These are phyloP conservation scores for Pyrgilauda ruficollis DNA, from an alignment of 2,113 vertebrate species.

Conservation along the genomic window DNA sequence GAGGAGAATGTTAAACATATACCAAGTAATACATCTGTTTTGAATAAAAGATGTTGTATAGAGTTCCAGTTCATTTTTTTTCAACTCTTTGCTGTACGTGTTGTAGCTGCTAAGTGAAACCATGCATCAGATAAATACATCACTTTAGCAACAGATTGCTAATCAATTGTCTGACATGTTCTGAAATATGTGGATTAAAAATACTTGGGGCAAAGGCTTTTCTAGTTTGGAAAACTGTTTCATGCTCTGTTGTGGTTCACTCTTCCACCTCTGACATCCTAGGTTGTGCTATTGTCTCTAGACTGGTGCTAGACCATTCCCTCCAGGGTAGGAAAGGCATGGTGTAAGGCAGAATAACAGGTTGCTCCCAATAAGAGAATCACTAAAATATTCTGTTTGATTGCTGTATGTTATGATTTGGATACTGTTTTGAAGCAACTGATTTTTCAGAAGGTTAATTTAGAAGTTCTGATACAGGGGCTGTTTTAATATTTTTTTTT, in stretches of 20 bases:
- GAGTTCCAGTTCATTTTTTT: slow-evolving; percentile 32
- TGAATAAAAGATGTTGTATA: slow-evolving; percentile 48
- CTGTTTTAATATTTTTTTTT: neutral
- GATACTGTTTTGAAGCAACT: neutral
- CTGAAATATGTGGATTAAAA: slow-evolving; percentile 28
- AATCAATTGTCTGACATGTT: slow-evolving; percentile 22
- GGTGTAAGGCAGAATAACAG: neutral
- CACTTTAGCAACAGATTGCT: slow-evolving; percentile 38
- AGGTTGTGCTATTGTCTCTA: neutral
- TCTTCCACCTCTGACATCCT: neutral
- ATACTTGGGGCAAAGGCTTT: neutral
- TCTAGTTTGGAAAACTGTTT: neutral
- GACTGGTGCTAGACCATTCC: neutral
- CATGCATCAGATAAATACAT: slow-evolving; percentile 47
- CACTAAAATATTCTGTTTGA: neutral
- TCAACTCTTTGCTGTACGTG: neutral
- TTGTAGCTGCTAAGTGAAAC: slow-evolving; percentile 52
- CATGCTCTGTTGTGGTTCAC: neutral
- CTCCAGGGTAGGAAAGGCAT: neutral
- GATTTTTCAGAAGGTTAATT: neutral
- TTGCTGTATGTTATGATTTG: neutral
- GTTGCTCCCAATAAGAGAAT: neutral
- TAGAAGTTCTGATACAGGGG: neutral
- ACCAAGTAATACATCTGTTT: slow-evolving; percentile 68
- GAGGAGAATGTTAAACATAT: slow-evolving; percentile 62